Evolutionary conservation across 2,113 vertebrate genomes (phyloP).

Genomic region (Struthidea cinerea): DNA sequence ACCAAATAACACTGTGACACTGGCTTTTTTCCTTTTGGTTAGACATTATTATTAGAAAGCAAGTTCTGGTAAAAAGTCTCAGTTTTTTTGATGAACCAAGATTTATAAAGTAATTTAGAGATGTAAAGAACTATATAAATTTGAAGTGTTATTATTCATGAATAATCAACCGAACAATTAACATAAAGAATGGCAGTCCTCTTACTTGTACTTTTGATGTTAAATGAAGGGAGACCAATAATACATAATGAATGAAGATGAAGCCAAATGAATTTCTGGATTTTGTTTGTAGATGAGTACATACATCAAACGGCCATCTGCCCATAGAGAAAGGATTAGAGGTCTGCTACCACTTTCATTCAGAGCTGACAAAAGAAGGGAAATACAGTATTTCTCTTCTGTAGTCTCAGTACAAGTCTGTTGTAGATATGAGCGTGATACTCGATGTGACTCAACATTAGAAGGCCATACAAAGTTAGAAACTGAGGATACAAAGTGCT

Average conservation of each 20-base stretch:
- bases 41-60: background rate
- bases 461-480: background rate
- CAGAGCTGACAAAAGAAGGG: background rate
- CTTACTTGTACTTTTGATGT: slow-evolving; percentile 42
- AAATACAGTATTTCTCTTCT: background rate
- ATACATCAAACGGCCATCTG: slow-evolving; percentile 42
- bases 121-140: background rate
- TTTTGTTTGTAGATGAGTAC: slow-evolving; percentile 36
- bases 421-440: background rate
- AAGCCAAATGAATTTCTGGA: slow-evolving; percentile 45
- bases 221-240: slow-evolving; percentile 38
- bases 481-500: background rate
- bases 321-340: slow-evolving; percentile 19
- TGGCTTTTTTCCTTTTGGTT: background rate
- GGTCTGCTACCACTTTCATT: background rate
- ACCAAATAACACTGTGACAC: background rate
- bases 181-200: background rate
- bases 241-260: slow-evolving; percentile 40
- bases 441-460: background rate
- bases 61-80: background rate
- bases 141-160: slow-evolving; percentile 18
- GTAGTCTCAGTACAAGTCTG: background rate
- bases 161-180: background rate
- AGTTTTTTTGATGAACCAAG: background rate
- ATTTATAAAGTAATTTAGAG: background rate